These are phyloP conservation scores for Ectropis crepuscularia DNA, from an alignment of 2,888 invertebrate species.

Conservation along the genomic window DNA sequence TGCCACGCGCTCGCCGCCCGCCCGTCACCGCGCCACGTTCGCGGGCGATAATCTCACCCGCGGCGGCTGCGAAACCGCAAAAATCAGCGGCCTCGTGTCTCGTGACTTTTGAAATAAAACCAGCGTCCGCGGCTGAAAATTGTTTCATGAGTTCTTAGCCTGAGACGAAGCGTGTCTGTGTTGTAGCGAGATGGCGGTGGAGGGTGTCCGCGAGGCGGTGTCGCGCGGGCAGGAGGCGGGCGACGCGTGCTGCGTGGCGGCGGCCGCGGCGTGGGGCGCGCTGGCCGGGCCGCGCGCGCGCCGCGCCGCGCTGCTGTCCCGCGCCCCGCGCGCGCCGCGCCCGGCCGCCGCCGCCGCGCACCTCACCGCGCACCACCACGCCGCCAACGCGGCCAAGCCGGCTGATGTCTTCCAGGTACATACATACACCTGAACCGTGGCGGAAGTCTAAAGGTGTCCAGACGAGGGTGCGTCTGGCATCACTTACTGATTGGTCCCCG, in stretches of 20 bases:
- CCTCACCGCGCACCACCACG: slow-evolving; percentile 91
- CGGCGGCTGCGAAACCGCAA: too few relatives aligned
- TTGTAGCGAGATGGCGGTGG: slow-evolving; percentile 89
- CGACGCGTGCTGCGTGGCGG: slow-evolving; percentile 92
- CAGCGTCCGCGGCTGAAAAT: too few relatives aligned
- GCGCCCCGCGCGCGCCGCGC: slow-evolving; percentile 82
- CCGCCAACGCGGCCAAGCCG: slow-evolving; percentile 88
- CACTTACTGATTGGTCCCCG: too few relatives aligned
- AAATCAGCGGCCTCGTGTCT: too few relatives aligned
- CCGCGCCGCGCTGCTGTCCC: slow-evolving; percentile 79
- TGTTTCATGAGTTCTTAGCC: too few relatives aligned
- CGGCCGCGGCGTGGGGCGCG: slow-evolving; percentile 91
- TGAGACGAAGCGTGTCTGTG: slow-evolving; percentile 14
- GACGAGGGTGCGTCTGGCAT: too few relatives aligned
- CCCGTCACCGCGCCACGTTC: too few relatives aligned
- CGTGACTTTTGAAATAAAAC: too few relatives aligned
- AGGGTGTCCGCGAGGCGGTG: slow-evolving; percentile 94
- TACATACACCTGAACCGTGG: not conserved
- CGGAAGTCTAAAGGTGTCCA: too few relatives aligned
- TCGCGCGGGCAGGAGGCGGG: slow-evolving; percentile 94
- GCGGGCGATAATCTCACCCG: too few relatives aligned
- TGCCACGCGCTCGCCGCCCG: too few relatives aligned
- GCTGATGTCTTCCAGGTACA: slow-evolving; percentile 84
- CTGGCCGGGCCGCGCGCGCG: slow-evolving; percentile 86
- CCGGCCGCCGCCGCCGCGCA: slow-evolving; percentile 91